A percentile compares a stretch with the other conserved stretches of the same genome.
Evolutionary conservation across 2,888 invertebrate genomes (phyloP).

Genomic region (Cantharis flavilabris): DNA sequence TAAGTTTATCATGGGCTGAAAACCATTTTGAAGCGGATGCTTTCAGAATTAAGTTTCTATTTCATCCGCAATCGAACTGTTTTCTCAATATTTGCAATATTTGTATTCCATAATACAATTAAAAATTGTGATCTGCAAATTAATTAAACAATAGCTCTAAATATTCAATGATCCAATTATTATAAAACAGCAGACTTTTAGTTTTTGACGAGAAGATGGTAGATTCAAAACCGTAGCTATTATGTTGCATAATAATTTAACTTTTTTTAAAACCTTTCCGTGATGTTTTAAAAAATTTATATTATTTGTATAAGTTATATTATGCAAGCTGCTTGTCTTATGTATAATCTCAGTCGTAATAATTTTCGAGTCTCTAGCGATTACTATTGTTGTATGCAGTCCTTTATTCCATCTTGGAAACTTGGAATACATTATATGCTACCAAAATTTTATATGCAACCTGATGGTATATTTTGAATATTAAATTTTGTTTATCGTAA

Average conservation of each 20-base stretch:
- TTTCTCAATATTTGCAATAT: too few species aligned
- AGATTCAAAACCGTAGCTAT: neutral
- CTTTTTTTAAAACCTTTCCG: too few species aligned
- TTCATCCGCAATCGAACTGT: too few species aligned
- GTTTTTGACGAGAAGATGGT: neutral
- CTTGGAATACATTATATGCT: neutral
- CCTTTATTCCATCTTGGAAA: neutral
- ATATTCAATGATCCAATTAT: too few species aligned
- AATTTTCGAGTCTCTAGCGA: neutral
- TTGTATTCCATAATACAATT: too few species aligned
- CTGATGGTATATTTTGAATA: neutral
- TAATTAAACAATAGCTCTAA: too few species aligned
- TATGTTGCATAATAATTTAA: too few species aligned
- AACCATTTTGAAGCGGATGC: too few species aligned
- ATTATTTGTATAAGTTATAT: neutral
- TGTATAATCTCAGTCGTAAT: neutral
- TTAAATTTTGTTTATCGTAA: neutral
- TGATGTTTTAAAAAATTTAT: neutral
- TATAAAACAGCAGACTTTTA: neutral
- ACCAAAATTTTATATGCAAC: neutral
- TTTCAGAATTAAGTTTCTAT: too few species aligned
- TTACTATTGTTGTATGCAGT: neutral
- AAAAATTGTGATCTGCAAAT: too few species aligned
- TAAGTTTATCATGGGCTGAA: too few species aligned
- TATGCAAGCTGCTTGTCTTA: neutral